Evolutionary conservation across 2,113 vertebrate species (phyloP), one percentile per base, ranked within the genome.

Genomic region (Cyanoderma ruficeps): DNA sequence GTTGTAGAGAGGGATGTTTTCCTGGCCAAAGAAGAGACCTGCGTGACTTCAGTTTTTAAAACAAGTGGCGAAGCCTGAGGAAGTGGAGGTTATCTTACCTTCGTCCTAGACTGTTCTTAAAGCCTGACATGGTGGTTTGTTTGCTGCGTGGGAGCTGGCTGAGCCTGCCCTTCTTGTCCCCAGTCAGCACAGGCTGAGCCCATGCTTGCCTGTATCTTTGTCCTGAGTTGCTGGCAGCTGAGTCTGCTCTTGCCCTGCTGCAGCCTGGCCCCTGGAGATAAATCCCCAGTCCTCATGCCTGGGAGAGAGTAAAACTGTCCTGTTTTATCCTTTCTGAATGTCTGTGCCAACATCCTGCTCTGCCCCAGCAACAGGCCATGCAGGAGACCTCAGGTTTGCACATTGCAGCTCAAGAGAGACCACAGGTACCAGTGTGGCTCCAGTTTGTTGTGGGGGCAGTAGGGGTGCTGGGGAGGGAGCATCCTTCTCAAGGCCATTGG

Each of bases 161-260:
- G 75, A 88, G 18, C 67, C 53, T 57, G 42, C 42, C 35, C 30
- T 77, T 74, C 46, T 42, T 3, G 6, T 69, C 31, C 49, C 25
- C 4, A 11, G 14, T 18, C 68, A 63, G 60, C 42, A 50, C 0
- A 1, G 68, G 35, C 33, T 49, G n/a, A 84, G 65, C 33, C 39
- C 4, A 85, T 37, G 9, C 50, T 76, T 0, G 0, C 11, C 42
- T 37, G 5, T 35, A 8, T 65, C 65, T 10, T 7, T 21, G 16
- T 65, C 42, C 39, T n/a, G 57, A 87, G 44, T 71, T 0, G 1
- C n/a, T 59, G 52, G 80, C 60, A 82, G 64, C 69, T 3, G 6
- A 41, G 16, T 39, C 35, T 64, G 44, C 56, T 47, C 33, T 56
- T 60, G 60, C 14, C 33, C 42, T 12, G 5, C 49, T 86, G 64